phyloP scores from a whole-genome alignment of 2,888 invertebrate genomes.

The Ectemnius lituratus region DNA sequence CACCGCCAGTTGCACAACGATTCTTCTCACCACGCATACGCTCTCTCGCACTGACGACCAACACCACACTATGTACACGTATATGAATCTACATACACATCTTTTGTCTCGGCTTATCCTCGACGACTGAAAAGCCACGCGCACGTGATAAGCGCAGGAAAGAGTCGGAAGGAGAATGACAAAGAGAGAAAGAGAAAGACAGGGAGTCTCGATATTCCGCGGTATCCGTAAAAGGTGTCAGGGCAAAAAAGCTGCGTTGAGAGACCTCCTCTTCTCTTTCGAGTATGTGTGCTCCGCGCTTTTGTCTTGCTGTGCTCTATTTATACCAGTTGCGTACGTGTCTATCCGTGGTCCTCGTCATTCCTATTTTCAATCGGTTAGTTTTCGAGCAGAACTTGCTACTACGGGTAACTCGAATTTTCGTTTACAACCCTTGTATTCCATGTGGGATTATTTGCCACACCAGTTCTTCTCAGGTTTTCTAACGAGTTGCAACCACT shows the following conservation, averaged over 20 bases:
- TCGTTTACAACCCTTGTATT: no score
- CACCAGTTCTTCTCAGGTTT: no score
- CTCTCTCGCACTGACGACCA: no score
- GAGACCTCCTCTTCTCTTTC: background rate
- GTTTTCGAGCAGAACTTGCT: no score
- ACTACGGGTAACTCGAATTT: no score
- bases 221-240: background rate
- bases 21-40: constrained; percentile 34
- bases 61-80: constrained; percentile 6
- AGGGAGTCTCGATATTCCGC: no score
- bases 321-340: background rate
- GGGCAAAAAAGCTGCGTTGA: background rate
- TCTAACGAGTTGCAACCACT: constrained; percentile 20
- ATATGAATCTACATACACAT: constrained; percentile 29
- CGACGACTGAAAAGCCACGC: constrained; percentile 18
- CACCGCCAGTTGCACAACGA: constrained; percentile 52
- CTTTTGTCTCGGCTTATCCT: constrained; percentile 38
- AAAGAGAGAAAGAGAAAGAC: no score
- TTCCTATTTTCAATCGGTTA: constrained; percentile 4
- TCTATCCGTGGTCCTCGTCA: background rate
- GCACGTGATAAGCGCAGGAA: background rate
- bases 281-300: background rate
- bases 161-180: no score
- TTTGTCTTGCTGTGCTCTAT: background rate
- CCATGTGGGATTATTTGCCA: no score